phyloP scores from a whole-genome alignment of 2,797 vertebrate genomes.

The Lates japonicus region DNA sequence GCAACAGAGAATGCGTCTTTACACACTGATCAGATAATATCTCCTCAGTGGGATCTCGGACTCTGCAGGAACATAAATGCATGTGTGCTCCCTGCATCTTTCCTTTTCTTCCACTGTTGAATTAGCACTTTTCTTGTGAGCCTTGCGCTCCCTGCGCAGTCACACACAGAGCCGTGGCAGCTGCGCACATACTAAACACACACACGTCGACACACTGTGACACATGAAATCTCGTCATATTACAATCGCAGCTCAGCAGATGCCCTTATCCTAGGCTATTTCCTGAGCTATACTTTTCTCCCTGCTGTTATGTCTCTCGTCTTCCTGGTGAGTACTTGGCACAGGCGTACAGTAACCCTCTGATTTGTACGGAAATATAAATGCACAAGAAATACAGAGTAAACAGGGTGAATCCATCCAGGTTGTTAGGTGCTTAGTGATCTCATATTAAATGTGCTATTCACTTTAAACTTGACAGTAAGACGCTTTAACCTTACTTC shows the following conservation, averaged over 20 bases:
- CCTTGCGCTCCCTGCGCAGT: conserved; percentile 35
- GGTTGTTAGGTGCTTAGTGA: neutral
- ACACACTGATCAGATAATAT: conserved; percentile 1
- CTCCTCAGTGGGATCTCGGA: neutral
- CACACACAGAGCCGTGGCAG: conserved; percentile 18
- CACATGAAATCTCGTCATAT: conserved; percentile 63
- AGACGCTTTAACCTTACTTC: conserved; percentile 7
- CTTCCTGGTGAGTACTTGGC: conserved; percentile 7
- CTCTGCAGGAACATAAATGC: conserved; percentile 7
- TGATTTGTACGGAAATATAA: neutral
- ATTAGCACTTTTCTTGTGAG: conserved; percentile 52
- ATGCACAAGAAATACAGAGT: neutral
- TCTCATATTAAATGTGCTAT: neutral
- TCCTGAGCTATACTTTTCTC: conserved; percentile 29
- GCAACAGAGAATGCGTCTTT: neutral
- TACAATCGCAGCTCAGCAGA: conserved; percentile 56
- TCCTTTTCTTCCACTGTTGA: conserved; percentile 26
- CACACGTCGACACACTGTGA: conserved; percentile 25
- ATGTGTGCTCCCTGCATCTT: conserved; percentile 20
- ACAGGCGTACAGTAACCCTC: neutral
- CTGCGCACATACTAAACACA: conserved; percentile 4
- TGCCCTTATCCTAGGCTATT: conserved; percentile 44
- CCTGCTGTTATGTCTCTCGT: conserved; percentile 16
- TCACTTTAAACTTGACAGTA: conserved; percentile 5
- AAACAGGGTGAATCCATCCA: neutral